These are phyloP conservation scores for Ophion ellenae DNA, from an alignment of 2,888 invertebrate species.

Conservation along the genomic window DNA sequence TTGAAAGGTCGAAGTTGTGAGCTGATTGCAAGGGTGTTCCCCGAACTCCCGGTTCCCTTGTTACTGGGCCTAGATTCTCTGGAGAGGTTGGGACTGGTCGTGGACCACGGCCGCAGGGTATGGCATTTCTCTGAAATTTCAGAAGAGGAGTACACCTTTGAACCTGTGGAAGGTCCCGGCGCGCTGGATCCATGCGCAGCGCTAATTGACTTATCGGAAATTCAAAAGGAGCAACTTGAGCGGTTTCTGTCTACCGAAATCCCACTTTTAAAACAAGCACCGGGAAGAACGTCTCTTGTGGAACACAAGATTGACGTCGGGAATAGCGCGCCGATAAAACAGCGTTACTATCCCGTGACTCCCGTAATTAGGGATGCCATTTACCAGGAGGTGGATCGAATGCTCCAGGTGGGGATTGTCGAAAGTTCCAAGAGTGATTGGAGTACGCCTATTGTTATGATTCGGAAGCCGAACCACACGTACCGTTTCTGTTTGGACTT, in stretches of 20 bases:
- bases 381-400: constrained; percentile 1
- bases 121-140: not conserved
- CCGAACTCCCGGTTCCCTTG: not conserved
- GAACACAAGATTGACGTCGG: constrained; percentile 2
- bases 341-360: not conserved
- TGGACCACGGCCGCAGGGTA: not conserved
- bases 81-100: not conserved
- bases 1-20: not conserved
- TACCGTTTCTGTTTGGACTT: constrained; percentile 39
- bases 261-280: not conserved
- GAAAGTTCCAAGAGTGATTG: constrained; percentile 1
- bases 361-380: not conserved
- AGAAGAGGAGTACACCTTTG: not conserved
- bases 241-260: not conserved
- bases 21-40: not conserved
- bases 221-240: not conserved
- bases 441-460: not conserved
- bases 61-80: not conserved
- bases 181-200: not conserved
- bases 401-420: not conserved
- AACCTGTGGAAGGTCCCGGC: not conserved
- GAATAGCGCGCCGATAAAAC: not conserved
- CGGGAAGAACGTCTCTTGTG: not conserved
- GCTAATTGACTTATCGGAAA: not conserved
- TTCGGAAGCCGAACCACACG: not conserved